Base-by-base conservation (phyloP, 2,797 vertebrate species). In the Capromys pilorides region DNA sequence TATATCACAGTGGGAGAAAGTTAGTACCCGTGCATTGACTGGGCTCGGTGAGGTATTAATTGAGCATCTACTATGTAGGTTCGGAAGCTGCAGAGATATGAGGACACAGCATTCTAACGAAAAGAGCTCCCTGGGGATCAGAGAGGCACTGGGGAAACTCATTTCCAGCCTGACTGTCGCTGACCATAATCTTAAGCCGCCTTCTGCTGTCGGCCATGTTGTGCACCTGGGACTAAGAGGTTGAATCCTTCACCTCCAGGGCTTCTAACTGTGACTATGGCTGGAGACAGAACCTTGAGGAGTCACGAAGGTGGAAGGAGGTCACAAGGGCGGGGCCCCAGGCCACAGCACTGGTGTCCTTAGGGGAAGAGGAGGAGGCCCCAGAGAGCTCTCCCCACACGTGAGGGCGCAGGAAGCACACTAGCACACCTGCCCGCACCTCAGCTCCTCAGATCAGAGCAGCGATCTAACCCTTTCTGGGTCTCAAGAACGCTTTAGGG, bases 11-110 rank as follows among this genome's bases (percentile, higher is more conserved):
- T 36, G 49, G 88, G 51, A 54, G 54, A 80, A 90, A 39, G 41
- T 67, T 19, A 51, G 75, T 36, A 62, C 4, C 8, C 22, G n/a
- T 13, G 4, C n/a, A 24, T 6, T 66, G 19, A 3, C 54, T 41
- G 1, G 12, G 21, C 33, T 49, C 22, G 1, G 0, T 26, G 7
- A 19, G 28, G 31, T 9, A 24, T 0, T 75, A 21, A 2, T 0
- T 14, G 54, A 57, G 39, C 31, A 36, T 12, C 18, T 21, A 7
- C 22, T 21, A 0, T 0, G 9, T 6, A 64, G 10, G 26, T 54
- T 12, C 18, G 7, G 51, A 77, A n/a, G 88, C 21, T 12, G 0
- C 10, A 1, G 36, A 10, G 2, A 1, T 0, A 21, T 66, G 62
- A 45, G 49, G 41, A 51, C 0, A 2, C 5, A 57, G 14, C 16